A percentile compares a stretch with the other conserved stretches of the same genome.
Evolutionary conservation across 2,888 invertebrate species (phyloP).

Genomic region (Mythimna impura): DNA sequence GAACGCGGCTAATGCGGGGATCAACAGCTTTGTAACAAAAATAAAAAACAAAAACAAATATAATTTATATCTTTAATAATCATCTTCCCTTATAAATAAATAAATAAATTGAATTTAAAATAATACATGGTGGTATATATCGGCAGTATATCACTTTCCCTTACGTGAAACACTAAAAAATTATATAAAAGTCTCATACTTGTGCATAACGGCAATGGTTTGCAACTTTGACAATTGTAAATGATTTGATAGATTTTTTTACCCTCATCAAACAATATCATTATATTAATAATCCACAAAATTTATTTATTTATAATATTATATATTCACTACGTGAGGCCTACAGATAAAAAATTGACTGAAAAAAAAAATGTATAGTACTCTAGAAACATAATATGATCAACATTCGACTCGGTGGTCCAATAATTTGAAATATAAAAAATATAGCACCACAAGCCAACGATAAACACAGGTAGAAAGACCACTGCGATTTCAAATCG

Average conservation of each 20-base stretch:
- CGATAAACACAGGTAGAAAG: conserved; percentile 29
- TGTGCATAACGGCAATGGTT: conserved; percentile 27
- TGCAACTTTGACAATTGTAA: conserved; percentile 25
- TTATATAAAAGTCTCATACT: conserved; percentile 47
- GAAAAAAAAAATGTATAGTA: conserved; percentile 18
- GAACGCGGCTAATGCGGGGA: too few species aligned
- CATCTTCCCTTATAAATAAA: conserved; percentile 61
- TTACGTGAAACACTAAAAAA: conserved; percentile 56
- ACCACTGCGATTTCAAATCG: conserved; percentile 10
- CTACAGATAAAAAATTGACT: conserved; percentile 27
- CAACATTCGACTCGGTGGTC: conserved; percentile 1
- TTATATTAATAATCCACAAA: conserved; percentile 36
- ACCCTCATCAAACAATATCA: conserved; percentile 16
- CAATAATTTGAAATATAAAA: conserved; percentile 29
- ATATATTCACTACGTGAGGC: conserved; percentile 51
- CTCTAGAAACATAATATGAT: conserved; percentile 33
- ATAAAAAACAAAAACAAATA: conserved; percentile 27
- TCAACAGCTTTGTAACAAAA: too few species aligned
- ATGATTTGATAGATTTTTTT: conserved; percentile 24
- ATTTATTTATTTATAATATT: conserved; percentile 46
- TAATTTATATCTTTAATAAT: conserved; percentile 62
- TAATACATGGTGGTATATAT: conserved; percentile 56
- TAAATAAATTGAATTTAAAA: conserved; percentile 62
- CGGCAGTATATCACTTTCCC: conserved; percentile 65
- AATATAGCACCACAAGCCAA: conserved; percentile 56